phyloP scores from a whole-genome alignment of 2,113 vertebrate genomes.

The Mobula birostris region DNA sequence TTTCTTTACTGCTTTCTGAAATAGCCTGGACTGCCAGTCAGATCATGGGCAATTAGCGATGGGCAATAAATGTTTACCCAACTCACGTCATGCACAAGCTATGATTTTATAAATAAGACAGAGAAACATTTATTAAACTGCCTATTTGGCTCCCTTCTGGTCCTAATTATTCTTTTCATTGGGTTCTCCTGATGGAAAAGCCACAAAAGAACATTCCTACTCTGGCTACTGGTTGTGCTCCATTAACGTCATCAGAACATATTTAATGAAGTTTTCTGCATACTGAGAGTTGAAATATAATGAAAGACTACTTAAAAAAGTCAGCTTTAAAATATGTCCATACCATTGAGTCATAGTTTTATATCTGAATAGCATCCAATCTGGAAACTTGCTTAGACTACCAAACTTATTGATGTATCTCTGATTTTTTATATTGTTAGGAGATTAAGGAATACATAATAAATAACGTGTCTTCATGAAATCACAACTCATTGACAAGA shows the following conservation, averaged over 20 bases:
- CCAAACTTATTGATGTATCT: background rate
- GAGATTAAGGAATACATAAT: background rate
- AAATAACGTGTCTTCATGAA: background rate
- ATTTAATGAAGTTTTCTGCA: background rate
- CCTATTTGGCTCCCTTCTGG: background rate
- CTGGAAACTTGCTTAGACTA: background rate
- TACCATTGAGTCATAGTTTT: background rate
- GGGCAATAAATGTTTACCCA: too few relatives aligned
- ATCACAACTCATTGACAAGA: background rate
- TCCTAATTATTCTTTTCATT: background rate
- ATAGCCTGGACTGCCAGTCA: too few relatives aligned
- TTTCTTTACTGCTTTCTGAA: too few relatives aligned
- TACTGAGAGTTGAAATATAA: background rate
- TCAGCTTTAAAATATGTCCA: background rate
- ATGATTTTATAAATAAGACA: background rate
- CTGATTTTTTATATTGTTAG: background rate
- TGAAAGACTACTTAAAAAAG: background rate
- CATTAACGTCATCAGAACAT: background rate
- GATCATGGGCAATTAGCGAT: too few relatives aligned
- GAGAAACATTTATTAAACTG: background rate
- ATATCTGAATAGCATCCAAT: background rate
- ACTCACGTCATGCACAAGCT: too few relatives aligned
- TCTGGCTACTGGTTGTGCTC: background rate
- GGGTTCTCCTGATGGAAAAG: background rate
- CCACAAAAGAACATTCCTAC: background rate